Conservation (phyloP, 2,797 vertebrate genomes). For the Trachurus trachurus region DNA sequence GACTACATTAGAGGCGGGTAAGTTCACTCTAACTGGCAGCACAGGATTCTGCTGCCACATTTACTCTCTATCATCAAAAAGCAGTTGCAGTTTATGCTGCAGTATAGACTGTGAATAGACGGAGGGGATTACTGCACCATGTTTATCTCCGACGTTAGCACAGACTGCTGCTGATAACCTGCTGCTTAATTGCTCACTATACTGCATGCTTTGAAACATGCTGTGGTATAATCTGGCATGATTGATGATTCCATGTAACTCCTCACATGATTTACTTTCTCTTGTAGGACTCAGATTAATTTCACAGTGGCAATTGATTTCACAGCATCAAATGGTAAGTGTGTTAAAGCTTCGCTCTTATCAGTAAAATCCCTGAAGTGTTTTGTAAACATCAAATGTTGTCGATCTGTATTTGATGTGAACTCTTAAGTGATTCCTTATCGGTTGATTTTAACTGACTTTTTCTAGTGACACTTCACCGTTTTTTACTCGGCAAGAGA, state of each 20-base stretch:
- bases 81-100: slow-evolving; percentile 10
- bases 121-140: slow-evolving; percentile 31
- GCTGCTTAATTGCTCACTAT: slow-evolving; percentile 54
- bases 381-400: slow-evolving; percentile 36
- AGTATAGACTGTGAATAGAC: slow-evolving; percentile 1
- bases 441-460: slow-evolving; percentile 18
- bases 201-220: slow-evolving; percentile 62
- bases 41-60: slow-evolving; percentile 2
- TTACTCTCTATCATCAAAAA: slow-evolving; percentile 2
- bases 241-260: slow-evolving; percentile 62
- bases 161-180: slow-evolving; percentile 67
- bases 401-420: slow-evolving; percentile 35
- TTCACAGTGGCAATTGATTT: slow-evolving; percentile 99
- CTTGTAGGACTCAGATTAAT: slow-evolving; percentile 97
- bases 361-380: slow-evolving; percentile 14
- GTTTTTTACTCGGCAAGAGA: background rate
- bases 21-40: slow-evolving; percentile 71
- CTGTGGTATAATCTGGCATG: slow-evolving; percentile 64
- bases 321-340: slow-evolving; percentile 98
- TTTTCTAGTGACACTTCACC: background rate
- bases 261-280: slow-evolving; percentile 56
- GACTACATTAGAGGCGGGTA: slow-evolving; percentile 99
- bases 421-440: slow-evolving; percentile 21
- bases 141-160: slow-evolving; percentile 54
- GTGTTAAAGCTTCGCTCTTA: slow-evolving; percentile 40